Conservation (phyloP, 2,113 vertebrate genomes). For the Leptosomus discolor region DNA sequence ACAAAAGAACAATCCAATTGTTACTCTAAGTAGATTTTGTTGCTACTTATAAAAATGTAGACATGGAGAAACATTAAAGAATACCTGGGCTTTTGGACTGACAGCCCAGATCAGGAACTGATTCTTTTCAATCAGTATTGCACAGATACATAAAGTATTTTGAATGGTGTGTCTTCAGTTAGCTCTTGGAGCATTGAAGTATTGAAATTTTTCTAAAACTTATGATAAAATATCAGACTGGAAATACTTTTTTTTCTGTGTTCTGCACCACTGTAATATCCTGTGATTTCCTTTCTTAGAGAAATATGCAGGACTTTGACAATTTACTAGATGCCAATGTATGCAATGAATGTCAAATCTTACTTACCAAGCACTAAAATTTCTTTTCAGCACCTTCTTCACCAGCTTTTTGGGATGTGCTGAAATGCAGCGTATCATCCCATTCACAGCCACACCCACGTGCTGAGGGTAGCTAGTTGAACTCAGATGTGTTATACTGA, state of each 20-base stretch:
- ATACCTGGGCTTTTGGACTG: not conserved
- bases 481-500: not conserved
- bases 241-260: not conserved
- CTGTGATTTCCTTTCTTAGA: not conserved
- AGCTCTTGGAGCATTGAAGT: not conserved
- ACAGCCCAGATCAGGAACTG: not conserved
- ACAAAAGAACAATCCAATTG: not conserved
- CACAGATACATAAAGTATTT: not conserved
- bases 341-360: not conserved
- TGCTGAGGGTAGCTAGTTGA: not conserved
- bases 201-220: not conserved
- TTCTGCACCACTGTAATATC: not conserved
- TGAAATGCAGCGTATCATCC: not conserved
- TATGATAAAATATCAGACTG: not conserved
- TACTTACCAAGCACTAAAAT: not conserved
- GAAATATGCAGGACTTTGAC: not conserved
- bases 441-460: rapidly evolving
- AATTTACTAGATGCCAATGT: not conserved
- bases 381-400: not conserved
- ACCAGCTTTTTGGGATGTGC: not conserved
- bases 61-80: not conserved
- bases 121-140: not conserved
- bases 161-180: constrained; percentile 16
- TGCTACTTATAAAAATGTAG: not conserved
- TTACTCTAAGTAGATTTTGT: not conserved